Evolutionary conservation across 2,113 vertebrate species (phyloP).

Genomic region (Malurus melanocephalus): DNA sequence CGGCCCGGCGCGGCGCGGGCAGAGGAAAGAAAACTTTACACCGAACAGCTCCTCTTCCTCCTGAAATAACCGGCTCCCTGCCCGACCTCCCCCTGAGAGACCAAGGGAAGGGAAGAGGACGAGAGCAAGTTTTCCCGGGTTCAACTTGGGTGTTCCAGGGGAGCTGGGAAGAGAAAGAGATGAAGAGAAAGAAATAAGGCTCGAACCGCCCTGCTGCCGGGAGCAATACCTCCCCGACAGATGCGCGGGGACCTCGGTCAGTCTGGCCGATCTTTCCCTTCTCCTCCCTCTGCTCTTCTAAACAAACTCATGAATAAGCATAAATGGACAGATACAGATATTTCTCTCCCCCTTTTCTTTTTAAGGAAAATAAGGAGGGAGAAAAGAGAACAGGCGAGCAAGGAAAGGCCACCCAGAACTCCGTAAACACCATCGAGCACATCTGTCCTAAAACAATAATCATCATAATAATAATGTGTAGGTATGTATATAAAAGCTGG

Average conservation of each 20-base stretch:
- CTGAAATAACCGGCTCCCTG: neutral
- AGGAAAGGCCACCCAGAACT: neutral
- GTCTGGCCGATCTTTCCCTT: neutral
- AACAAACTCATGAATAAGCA: neutral
- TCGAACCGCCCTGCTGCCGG: neutral
- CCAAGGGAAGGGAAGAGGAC: neutral
- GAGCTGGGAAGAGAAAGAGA: constrained; percentile 4
- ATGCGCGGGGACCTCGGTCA: neutral
- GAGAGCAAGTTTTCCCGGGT: neutral
- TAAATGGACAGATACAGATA: neutral
- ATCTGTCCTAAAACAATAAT: constrained; percentile 23
- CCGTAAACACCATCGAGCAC: neutral
- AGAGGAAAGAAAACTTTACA: neutral
- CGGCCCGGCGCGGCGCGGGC: neutral
- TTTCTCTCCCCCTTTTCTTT: neutral
- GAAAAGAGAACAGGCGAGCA: neutral
- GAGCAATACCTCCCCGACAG: neutral
- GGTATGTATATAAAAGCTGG: neutral
- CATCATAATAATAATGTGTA: neutral
- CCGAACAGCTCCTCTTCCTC: neutral
- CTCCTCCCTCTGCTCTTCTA: neutral
- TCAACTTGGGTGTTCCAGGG: constrained; percentile 14
- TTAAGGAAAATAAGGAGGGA: neutral
- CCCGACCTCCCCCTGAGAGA: neutral
- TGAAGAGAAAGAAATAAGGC: neutral